These are phyloP conservation scores for Elymnias hypermnestra DNA, from an alignment of 1,140 invertebrate genomes.

Conservation along the genomic window DNA sequence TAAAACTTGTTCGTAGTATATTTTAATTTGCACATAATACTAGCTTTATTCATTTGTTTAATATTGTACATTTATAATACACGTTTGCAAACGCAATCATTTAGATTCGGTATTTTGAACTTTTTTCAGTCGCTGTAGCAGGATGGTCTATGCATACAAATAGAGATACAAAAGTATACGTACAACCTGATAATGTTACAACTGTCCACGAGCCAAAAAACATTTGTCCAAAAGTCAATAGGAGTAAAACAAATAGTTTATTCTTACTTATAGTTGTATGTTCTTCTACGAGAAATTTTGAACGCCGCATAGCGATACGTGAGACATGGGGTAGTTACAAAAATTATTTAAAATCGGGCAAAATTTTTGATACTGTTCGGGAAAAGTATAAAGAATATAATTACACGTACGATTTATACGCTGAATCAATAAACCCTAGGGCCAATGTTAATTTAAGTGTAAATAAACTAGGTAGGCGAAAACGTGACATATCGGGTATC, in stretches of 20 bases:
- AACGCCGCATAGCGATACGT: slow-evolving; percentile 82
- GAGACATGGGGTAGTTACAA: slow-evolving; percentile 87
- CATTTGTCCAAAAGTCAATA: slow-evolving; percentile 74
- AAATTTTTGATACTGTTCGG: slow-evolving; percentile 36
- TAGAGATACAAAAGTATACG: slow-evolving; percentile 82
- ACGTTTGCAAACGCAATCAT: too few species aligned
- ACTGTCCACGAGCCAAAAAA: slow-evolving; percentile 79
- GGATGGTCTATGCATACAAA: slow-evolving; percentile 86
- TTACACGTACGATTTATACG: slow-evolving; percentile 51
- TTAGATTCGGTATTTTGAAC: too few species aligned
- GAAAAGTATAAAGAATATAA: slow-evolving; percentile 58
- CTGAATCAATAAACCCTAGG: slow-evolving; percentile 15
- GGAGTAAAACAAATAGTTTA: slow-evolving; percentile 43
- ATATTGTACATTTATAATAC: too few species aligned
- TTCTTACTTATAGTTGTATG: slow-evolving; percentile 85
- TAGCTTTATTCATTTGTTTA: too few species aligned
- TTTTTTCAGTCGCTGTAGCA: slow-evolving; percentile 78
- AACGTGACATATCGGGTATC: slow-evolving; percentile 46
- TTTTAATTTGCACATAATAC: too few species aligned
- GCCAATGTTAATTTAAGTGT: slow-evolving; percentile 27
- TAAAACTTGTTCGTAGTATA: too few species aligned
- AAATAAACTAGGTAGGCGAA: slow-evolving; percentile 27
- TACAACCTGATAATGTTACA: slow-evolving; percentile 82
- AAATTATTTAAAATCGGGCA: slow-evolving; percentile 63
- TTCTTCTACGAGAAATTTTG: slow-evolving; percentile 82